Conservation (phyloP, 2,888 invertebrate species). For the Ditylenchus weischeri region DNA sequence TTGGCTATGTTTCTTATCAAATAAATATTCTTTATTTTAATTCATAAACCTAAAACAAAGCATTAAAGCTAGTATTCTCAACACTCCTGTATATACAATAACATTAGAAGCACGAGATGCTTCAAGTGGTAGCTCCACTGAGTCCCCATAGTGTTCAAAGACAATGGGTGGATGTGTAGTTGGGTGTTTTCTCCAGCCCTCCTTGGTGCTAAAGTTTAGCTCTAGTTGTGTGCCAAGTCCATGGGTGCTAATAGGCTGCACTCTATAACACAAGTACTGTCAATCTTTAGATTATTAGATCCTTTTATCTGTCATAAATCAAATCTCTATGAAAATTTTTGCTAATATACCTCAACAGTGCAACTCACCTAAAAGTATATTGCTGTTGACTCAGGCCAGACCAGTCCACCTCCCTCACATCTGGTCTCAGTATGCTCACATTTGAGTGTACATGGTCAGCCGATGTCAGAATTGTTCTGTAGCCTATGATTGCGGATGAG, state of each 20-base stretch:
- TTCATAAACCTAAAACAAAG: background rate
- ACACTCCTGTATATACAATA: constrained; percentile 1
- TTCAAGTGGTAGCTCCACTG: constrained; percentile 5
- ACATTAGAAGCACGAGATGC: background rate
- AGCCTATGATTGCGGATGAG: background rate
- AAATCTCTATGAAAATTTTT: too few relatives aligned
- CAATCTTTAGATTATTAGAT: too few relatives aligned
- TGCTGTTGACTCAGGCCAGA: background rate
- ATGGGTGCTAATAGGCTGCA: constrained; percentile 7
- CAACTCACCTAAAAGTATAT: background rate
- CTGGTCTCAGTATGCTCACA: constrained; percentile 2
- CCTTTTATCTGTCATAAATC: too few relatives aligned
- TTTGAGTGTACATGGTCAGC: background rate
- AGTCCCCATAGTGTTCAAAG: constrained; percentile 4
- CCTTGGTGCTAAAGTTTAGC: background rate
- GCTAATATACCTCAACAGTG: too few relatives aligned
- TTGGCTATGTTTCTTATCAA: too few relatives aligned
- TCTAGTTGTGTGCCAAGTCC: constrained; percentile 1
- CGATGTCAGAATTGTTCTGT: background rate
- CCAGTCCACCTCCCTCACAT: background rate
- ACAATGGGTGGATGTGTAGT: background rate
- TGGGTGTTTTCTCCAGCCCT: background rate
- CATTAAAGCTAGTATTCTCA: constrained; percentile 3
- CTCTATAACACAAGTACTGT: background rate
- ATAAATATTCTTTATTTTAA: too few relatives aligned